Conservation (phyloP, 2,888 invertebrate genomes). For the Antitype chi region DNA sequence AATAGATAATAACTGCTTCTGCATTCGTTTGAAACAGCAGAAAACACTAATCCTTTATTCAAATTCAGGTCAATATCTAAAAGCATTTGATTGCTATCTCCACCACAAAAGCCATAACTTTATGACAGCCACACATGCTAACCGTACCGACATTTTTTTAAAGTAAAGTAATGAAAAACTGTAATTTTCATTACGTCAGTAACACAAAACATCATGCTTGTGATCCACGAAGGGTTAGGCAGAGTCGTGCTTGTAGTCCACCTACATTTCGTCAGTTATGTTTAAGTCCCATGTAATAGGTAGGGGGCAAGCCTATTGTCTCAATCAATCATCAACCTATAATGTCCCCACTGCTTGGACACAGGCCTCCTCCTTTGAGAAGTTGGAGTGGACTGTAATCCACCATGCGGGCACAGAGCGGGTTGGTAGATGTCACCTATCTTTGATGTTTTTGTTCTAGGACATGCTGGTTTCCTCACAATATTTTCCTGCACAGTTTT, state of each 20-base stretch:
- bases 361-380: too few species aligned
- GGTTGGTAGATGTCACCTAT: too few species aligned
- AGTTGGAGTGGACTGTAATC: too few species aligned
- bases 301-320: too few species aligned
- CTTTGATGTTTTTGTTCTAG: too few species aligned
- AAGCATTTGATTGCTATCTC: constrained; percentile 50
- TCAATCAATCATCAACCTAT: too few species aligned
- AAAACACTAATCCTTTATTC: constrained; percentile 10
- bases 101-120: constrained; percentile 29
- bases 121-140: constrained; percentile 28
- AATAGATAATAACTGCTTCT: background rate
- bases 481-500: too few species aligned
- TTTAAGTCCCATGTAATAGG: too few species aligned
- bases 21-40: constrained; percentile 1
- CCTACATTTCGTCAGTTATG: background rate
- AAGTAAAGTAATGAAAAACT: constrained; percentile 59
- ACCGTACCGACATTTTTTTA: constrained; percentile 27
- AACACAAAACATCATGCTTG: constrained; percentile 17
- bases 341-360: too few species aligned
- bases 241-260: background rate
- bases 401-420: too few species aligned
- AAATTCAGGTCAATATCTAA: constrained; percentile 44
- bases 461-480: too few species aligned
- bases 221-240: background rate
- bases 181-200: constrained; percentile 50